phyloP scores from a whole-genome alignment of 2,113 vertebrate species.

The Theristicus caerulescens region DNA sequence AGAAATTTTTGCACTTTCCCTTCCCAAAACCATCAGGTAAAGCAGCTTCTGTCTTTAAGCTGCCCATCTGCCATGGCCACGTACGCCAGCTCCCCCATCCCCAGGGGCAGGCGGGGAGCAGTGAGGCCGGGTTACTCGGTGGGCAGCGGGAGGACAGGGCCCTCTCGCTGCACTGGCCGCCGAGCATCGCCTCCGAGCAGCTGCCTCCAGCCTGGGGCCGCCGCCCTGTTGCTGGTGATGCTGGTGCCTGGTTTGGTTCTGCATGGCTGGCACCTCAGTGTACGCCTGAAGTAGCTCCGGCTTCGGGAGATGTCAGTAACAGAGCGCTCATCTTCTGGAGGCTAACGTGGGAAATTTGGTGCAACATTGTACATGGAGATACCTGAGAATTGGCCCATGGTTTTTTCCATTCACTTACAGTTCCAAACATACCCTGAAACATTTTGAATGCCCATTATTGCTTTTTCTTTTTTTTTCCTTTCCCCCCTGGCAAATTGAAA shows the following conservation, averaged over 20 bases:
- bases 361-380: background rate
- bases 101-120: background rate
- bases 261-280: fast-evolving
- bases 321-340: no score
- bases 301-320: background rate
- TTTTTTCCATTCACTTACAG: background rate
- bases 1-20: background rate
- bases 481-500: background rate
- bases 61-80: background rate
- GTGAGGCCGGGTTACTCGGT: no score
- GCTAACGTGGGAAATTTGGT: background rate
- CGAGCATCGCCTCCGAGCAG: background rate
- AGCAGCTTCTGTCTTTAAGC: background rate
- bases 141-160: no score
- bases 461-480: no score
- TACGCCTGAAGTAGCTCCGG: no score
- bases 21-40: background rate
- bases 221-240: no score
- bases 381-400: background rate
- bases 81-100: no score
- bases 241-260: background rate
- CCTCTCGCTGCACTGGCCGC: background rate
- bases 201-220: background rate
- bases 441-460: background rate
- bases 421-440: background rate